Evolutionary conservation across 1,140 invertebrate species (phyloP).

Genomic region (Doryteuthis pealeii): DNA sequence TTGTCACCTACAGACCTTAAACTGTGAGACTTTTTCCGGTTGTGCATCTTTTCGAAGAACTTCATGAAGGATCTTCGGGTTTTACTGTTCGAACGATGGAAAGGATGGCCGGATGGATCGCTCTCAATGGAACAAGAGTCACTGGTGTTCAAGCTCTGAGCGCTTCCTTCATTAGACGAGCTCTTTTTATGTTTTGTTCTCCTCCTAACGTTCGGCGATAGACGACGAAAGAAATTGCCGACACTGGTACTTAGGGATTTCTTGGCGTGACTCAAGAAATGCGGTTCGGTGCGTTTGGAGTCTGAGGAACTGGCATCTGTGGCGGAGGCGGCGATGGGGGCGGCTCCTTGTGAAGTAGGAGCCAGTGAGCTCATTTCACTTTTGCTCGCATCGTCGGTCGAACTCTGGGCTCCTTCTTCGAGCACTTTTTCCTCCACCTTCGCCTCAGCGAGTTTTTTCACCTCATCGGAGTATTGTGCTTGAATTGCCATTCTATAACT

Average conservation of each 20-base stretch:
- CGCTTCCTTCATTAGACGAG: conserved; percentile 27
- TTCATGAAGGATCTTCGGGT: conserved; percentile 44
- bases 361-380: background rate
- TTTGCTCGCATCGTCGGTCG: background rate
- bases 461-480: conserved; percentile 33
- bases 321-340: background rate
- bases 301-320: background rate
- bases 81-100: conserved; percentile 30
- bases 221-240: conserved; percentile 42
- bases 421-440: conserved; percentile 22
- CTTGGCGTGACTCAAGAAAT: conserved; percentile 23
- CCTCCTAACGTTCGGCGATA: conserved; percentile 37
- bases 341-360: background rate
- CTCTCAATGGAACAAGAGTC: conserved; percentile 14
- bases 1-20: background rate
- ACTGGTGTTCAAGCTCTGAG: conserved; percentile 31
- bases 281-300: background rate
- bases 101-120: background rate
- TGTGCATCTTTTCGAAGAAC: conserved; percentile 28
- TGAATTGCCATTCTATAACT: conserved; percentile 35
- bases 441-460: conserved; percentile 26
- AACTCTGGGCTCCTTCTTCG: background rate
- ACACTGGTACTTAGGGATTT: conserved; percentile 42
- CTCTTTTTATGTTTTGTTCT: conserved; percentile 27
- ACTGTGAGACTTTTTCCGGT: background rate